A percentile compares a stretch with the other conserved stretches of the same genome.
Conservation (phyloP, 1,140 invertebrate genomes). For the Solenopsis invicta region DNA sequence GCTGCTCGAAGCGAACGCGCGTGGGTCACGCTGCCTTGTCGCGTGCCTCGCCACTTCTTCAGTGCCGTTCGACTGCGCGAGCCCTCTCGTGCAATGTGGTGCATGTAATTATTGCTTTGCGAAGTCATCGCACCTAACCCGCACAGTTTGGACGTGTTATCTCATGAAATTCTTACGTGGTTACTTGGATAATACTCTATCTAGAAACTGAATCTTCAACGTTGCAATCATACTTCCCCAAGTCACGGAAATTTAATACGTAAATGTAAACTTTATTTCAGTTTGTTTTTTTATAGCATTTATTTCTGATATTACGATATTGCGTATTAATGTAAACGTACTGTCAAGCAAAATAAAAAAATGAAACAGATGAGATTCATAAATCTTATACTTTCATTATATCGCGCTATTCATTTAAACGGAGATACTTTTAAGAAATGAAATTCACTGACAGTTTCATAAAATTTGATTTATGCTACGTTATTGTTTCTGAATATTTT, state of each 20-base stretch:
- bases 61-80: constrained; percentile 62
- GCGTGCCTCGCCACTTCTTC: constrained; percentile 75
- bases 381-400: background rate
- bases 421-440: background rate
- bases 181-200: background rate
- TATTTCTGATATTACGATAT: background rate
- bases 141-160: background rate
- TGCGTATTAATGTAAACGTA: background rate
- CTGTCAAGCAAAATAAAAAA: background rate
- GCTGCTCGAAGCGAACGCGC: constrained; percentile 75
- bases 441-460: background rate
- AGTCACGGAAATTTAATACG: background rate
- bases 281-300: background rate
- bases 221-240: background rate
- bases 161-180: background rate
- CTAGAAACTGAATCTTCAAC: constrained; percentile 1
- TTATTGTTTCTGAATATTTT: background rate
- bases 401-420: background rate
- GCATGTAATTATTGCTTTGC: constrained; percentile 9
- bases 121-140: background rate
- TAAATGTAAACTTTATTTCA: background rate
- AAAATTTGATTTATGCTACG: background rate
- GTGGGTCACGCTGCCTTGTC: constrained; percentile 78
- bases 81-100: background rate
- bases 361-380: background rate